Base-by-base conservation (phyloP, 2,113 vertebrate species). In the Bostrychus sinensis region DNA sequence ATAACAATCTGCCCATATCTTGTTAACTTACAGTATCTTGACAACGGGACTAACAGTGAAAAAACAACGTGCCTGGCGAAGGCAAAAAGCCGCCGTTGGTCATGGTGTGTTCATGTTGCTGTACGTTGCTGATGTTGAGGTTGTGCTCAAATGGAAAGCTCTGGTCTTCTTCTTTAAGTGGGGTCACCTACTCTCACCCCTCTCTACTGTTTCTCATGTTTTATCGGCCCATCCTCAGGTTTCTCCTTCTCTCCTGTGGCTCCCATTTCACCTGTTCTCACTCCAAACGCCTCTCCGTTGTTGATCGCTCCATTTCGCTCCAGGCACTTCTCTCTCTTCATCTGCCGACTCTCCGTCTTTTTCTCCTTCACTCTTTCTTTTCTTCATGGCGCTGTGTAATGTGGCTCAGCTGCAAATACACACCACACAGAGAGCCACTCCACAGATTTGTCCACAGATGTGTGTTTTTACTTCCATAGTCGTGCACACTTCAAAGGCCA, bases 231-330 rank as follows among this genome's bases (percentile, higher is more conserved):
- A 42, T 59, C 61, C 32, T 73, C 67, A 58, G 22, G 80, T 77
- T 63, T 54, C 7, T 66, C 55, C 69, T 77, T 62, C 61, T 78
- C 69, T 68, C 30, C 59, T 48, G 60, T 79, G 66, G 34, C 66
- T 66, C 55, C 67, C 68, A 80, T 63, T 82, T 62, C 65, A 62
- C 38, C 48, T 61, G 53, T 67, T 55, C 69, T 84, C 74, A 62
- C 41, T 72, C 72, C 26, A 5, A 59, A 70, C 43, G 48, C 53
- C 60, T 72, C 63, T 56, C 67, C 61, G 62, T 67, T 61, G 39
- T 41, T 41, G 12, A 42, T 66, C 60, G 11, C 60, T 70, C 26
- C 41, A 64, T 61, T 72, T 69, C 56, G 59, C 64, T 56, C 36
- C 48, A 53, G 72, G 69, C 61, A 4, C 48, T 42, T 43, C 30